Conservation (phyloP, 1,140 invertebrate genomes). For the Anadara kagoshimensis region DNA sequence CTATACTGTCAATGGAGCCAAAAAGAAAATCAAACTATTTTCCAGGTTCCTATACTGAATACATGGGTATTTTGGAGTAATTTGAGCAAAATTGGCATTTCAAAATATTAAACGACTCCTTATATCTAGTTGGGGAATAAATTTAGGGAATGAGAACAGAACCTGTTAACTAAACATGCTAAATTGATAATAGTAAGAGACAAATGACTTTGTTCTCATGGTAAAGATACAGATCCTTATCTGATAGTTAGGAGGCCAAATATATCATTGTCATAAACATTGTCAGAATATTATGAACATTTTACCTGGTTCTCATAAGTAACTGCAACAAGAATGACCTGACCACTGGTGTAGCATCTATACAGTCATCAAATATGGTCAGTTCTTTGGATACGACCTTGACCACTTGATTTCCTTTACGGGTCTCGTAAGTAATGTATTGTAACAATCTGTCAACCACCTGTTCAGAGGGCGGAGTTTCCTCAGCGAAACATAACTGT, state of each 20-base stretch:
- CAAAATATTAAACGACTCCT: too few species aligned
- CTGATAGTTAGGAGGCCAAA: not conserved
- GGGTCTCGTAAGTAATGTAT: slow-evolving; percentile 49
- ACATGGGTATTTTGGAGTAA: too few species aligned
- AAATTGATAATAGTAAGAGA: not conserved
- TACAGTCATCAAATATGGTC: slow-evolving; percentile 55
- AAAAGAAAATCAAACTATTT: too few species aligned
- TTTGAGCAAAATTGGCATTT: too few species aligned
- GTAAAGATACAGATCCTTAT: too few species aligned
- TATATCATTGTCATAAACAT: not conserved
- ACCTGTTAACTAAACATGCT: too few species aligned
- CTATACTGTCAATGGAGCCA: too few species aligned
- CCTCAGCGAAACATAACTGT: slow-evolving; percentile 61
- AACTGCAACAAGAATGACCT: slow-evolving; percentile 64
- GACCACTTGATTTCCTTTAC: not conserved
- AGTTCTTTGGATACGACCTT: slow-evolving; percentile 46
- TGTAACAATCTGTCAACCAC: slow-evolving; percentile 56
- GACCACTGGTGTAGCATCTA: slow-evolving; percentile 66
- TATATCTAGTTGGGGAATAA: too few species aligned
- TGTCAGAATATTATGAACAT: not conserved
- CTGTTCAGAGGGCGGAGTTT: slow-evolving; percentile 50
- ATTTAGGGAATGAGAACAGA: too few species aligned
- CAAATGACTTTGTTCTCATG: not conserved
- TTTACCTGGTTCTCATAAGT: slow-evolving; percentile 54
- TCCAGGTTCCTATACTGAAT: too few species aligned